Evolutionary conservation across 2,797 vertebrate genomes (phyloP), one percentile per base, ranked within the genome.

Genomic region (Streptopelia turtur): DNA sequence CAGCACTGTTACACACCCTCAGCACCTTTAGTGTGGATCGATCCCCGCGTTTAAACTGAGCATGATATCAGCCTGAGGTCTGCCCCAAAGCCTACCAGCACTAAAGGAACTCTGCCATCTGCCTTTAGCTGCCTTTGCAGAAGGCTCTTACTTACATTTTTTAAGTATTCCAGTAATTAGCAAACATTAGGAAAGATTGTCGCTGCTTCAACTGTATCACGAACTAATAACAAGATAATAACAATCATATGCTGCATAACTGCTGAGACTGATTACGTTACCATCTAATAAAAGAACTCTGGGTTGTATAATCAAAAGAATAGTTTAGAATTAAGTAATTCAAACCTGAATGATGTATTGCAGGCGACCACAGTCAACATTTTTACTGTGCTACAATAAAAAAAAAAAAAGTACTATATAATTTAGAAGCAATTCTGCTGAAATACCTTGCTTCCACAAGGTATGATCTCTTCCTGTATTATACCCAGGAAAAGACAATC

Each of bases 171-270:
- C 53, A 80, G 83, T 82, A 93, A 95, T 82, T 84, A 90, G 90
- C 33, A 60, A 96, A 90, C 71, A 59, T 87, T 61, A 74, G 75
- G 78, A 80, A 93, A 89, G 81, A 89, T 89, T 68, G 84, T 66
- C 5, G 1, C 65, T 56, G 35, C 65, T 84, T 87, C 81, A 84
- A 74, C 68, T 69, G 61, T 94, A 90, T 90, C 94, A 96, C 9
- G 30, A 90, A 87, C 68, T 89, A 95, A 71, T 87, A 96, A 94
- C 59, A 94, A 52, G 76, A 88, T 94, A 91, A 91, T 92, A 94
- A 89, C 52, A 94, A 95, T 89, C 86, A 93, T 89, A 93, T 93
- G 78, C 90, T 82, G 47, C 77, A 57, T 87, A 85, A 90, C 68
- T 90, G 83, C 78, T 89, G 71, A 89, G 84, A 90, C 56, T 71